phyloP scores from a whole-genome alignment of 2,888 invertebrate species.

The Apomyelois bistriatella region DNA sequence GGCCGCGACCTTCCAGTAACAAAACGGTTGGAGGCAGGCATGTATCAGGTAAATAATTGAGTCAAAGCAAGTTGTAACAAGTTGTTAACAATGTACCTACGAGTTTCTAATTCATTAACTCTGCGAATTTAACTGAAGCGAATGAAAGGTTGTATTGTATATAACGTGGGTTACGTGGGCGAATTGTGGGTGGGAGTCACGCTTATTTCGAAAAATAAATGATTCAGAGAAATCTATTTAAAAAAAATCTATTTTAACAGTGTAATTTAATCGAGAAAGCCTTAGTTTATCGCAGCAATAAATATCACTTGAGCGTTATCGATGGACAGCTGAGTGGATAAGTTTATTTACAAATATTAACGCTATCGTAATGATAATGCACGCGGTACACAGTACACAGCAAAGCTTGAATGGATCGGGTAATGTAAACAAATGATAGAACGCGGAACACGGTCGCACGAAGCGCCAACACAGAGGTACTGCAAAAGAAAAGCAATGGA shows the following conservation, averaged over 20 bases:
- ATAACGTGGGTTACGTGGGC: not conserved
- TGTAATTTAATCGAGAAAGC: not conserved
- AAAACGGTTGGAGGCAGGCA: not conserved
- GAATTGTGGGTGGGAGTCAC: not conserved
- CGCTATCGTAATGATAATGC: not conserved
- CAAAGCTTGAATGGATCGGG: not conserved
- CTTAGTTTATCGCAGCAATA: not conserved
- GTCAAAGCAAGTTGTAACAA: not conserved
- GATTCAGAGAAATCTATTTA: not conserved
- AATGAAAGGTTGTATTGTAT: slow-evolving; percentile 1
- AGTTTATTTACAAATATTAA: not conserved
- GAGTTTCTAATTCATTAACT: not conserved
- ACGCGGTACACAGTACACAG: not conserved
- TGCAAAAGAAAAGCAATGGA: slow-evolving; percentile 10
- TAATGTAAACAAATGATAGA: not conserved
- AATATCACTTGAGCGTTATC: not conserved
- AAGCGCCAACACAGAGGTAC: slow-evolving; percentile 9
- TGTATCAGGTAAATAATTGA: no score
- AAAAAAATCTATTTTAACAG: not conserved
- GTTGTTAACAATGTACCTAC: not conserved
- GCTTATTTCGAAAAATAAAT: not conserved
- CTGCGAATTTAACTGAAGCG: not conserved
- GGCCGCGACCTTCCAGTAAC: not conserved
- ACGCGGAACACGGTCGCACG: slow-evolving; percentile 14
- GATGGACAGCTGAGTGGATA: not conserved